phyloP scores from a whole-genome alignment of 2,113 vertebrate species.

The Zosterops japonicus region DNA sequence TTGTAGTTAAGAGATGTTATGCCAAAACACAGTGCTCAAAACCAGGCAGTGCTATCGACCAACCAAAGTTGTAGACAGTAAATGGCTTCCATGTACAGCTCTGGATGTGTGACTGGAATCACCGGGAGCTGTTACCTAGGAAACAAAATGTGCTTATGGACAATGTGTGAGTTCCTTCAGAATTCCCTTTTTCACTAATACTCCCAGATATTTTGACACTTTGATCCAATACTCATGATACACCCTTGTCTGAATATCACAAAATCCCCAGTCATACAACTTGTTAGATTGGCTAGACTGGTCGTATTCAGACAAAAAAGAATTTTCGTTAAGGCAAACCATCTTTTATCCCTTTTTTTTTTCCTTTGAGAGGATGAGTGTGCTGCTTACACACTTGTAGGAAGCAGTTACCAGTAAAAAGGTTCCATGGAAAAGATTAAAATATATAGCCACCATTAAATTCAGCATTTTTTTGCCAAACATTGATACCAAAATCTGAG shows the following conservation, averaged over 20 bases:
- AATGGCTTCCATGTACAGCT: neutral
- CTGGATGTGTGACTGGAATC: neutral
- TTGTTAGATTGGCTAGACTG: neutral
- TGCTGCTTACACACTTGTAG: neutral
- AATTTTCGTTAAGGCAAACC: neutral
- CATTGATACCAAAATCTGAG: neutral
- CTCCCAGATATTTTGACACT: neutral
- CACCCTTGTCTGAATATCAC: neutral
- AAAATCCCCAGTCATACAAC: neutral
- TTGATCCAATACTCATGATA: neutral
- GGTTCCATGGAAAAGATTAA: neutral
- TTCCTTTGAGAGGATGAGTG: neutral
- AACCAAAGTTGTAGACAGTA: neutral
- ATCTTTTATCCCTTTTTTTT: neutral
- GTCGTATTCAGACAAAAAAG: neutral
- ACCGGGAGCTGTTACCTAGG: constrained; percentile 41
- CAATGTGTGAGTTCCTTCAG: neutral
- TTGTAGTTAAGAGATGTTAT: neutral
- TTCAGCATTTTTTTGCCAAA: neutral
- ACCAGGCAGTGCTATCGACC: neutral
- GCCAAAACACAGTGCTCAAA: neutral
- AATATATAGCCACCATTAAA: neutral
- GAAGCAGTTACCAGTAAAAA: neutral
- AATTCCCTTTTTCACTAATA: neutral
- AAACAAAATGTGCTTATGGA: neutral